Evolutionary conservation across 2,888 invertebrate genomes (phyloP).

Genomic region (Tryphoninae sp.): DNA sequence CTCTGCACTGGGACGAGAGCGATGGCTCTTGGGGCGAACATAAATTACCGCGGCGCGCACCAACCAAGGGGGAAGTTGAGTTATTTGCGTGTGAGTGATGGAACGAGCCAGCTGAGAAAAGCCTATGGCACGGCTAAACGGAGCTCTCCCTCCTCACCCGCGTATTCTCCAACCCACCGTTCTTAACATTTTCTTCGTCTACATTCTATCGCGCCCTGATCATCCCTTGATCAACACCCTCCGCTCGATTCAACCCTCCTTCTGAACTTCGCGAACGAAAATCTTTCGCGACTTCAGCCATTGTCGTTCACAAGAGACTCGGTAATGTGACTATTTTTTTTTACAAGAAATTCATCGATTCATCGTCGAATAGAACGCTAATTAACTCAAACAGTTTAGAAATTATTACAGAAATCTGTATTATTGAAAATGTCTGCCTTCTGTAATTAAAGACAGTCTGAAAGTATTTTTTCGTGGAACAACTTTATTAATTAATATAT

Average conservation of each 20-base stretch:
- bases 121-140: slow-evolving; percentile 67
- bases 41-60: slow-evolving; percentile 78
- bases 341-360: too few relatives aligned
- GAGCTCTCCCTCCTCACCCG: slow-evolving; percentile 47
- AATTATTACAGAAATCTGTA: too few relatives aligned
- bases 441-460: too few relatives aligned
- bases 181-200: neutral
- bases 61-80: slow-evolving; percentile 77
- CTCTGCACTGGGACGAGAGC: slow-evolving; percentile 69
- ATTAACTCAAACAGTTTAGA: too few relatives aligned
- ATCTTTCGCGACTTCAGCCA: neutral
- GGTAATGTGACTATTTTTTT: too few relatives aligned
- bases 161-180: slow-evolving; percentile 12
- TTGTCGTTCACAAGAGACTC: neutral
- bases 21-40: slow-evolving; percentile 77
- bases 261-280: neutral
- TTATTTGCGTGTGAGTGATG: slow-evolving; percentile 81
- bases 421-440: too few relatives aligned
- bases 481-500: neutral
- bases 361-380: too few relatives aligned
- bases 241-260: neutral
- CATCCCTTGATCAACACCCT: slow-evolving; percentile 33
- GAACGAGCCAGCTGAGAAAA: slow-evolving; percentile 80
- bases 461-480: too few relatives aligned
- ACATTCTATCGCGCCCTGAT: slow-evolving; percentile 15